Base-by-base conservation (phyloP, 2,888 invertebrate species). In the Drosophila parthenogenetica region DNA sequence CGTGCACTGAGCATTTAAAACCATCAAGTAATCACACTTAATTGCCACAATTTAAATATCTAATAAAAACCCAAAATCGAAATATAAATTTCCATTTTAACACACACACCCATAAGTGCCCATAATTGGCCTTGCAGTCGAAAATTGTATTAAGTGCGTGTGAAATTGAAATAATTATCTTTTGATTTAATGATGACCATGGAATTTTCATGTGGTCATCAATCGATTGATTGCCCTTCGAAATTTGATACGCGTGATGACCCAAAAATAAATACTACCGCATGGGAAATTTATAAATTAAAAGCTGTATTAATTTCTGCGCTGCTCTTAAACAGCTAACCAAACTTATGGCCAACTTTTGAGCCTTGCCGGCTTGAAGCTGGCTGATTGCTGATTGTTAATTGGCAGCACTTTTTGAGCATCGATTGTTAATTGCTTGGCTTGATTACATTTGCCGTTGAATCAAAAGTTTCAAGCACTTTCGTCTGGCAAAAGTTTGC, bases 401-500 rank as follows among this genome's bases (percentile, higher is more conserved):
- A 87, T 87, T 81, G 81, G 81, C 81, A 73, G 85, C 45, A 48
- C 19, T 71, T 73, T 53, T 73, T 53, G 49, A 73, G 77, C 81
- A 81, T 84, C 66, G 63, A 49, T 66, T 62, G 60, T 72, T 77
- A 88, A 82, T 88, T 88, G 72, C 75, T 54, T 29, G 53, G 63
- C 72, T 69, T 72, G 59, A 73, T 62, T 73, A 49, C 62, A 55
- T 50, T 61, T 43, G 39, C 39, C 43, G 61, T 37, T 73, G 39
- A 62, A 48, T 59, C n/a, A 49, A 77, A 83, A 83, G 67, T 89
- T 84, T 85, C 57, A 72, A 85, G 88, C 67, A 57, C 71, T 87
- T 85, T 79, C 89, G 85, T 85, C 89, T 87, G 86, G 69, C 50
- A 48, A 74, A 85, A 85, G 77, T 79, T 79, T 62, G 48, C 42